A percentile compares a stretch with the other conserved stretches of the same genome.
phyloP scores from a whole-genome alignment of 2,888 invertebrate species.

The Dicycla oo region DNA sequence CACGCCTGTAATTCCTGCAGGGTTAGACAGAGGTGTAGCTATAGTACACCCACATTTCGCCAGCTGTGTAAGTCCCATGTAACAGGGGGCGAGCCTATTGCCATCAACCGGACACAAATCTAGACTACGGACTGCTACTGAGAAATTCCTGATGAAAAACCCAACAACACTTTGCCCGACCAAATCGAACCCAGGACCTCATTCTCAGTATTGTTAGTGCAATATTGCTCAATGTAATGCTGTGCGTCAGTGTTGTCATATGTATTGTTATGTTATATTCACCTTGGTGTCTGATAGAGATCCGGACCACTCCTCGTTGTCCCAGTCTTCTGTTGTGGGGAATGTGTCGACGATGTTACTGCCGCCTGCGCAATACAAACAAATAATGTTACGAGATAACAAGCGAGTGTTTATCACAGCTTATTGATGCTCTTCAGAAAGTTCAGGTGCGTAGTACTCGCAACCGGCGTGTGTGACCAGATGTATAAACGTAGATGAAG shows the following conservation, averaged over 20 bases:
- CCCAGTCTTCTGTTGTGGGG: slow-evolving; percentile 94
- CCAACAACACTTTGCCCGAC: not conserved
- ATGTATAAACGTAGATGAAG: too few relatives aligned
- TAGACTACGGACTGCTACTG: not conserved
- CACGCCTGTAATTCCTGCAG: not conserved
- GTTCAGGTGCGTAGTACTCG: too few relatives aligned
- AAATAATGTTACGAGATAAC: not conserved
- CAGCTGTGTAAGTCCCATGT: not conserved
- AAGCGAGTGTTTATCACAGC: too few relatives aligned
- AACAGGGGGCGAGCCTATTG: not conserved
- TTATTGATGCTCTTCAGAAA: too few relatives aligned
- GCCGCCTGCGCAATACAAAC: slow-evolving; percentile 70
- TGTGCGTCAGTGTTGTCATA: not conserved
- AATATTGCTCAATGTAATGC: not conserved
- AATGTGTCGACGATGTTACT: slow-evolving; percentile 85
- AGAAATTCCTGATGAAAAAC: not conserved
- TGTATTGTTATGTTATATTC: slow-evolving; percentile 36
- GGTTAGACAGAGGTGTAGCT: too few relatives aligned
- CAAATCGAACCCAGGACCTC: not conserved
- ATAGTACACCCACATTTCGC: too few relatives aligned
- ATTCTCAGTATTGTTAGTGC: not conserved
- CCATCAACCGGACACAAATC: not conserved
- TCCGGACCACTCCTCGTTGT: slow-evolving; percentile 98
- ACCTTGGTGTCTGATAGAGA: slow-evolving; percentile 98
- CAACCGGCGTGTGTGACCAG: too few relatives aligned